Conservation (phyloP, 1,140 invertebrate genomes). For the Drosophila erecta region DNA sequence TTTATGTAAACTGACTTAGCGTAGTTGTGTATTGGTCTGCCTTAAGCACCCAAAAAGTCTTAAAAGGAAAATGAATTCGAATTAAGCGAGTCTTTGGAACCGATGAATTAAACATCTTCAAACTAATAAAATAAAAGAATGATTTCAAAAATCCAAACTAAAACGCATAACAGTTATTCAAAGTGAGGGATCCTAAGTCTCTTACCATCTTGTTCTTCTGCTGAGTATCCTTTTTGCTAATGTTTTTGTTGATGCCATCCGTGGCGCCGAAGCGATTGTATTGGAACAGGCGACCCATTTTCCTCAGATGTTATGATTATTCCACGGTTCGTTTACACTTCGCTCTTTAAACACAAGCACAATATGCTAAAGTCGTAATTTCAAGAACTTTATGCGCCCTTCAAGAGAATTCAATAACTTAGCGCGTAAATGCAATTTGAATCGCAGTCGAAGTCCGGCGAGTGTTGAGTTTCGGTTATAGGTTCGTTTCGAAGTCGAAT, state of each 20-base stretch:
- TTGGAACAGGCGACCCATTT: conserved; percentile 81
- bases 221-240: conserved; percentile 69
- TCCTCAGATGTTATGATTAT: conserved; percentile 11
- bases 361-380: conserved; percentile 53
- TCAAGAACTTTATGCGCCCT: conserved; percentile 30
- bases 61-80: too few species aligned
- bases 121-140: too few species aligned
- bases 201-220: conserved; percentile 69
- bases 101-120: too few species aligned
- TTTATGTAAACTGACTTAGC: too few species aligned
- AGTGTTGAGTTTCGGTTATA: neutral
- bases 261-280: conserved; percentile 77
- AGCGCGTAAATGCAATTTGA: conserved; percentile 31
- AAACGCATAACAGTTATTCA: too few species aligned
- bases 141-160: too few species aligned
- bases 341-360: conserved; percentile 46
- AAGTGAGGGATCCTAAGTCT: neutral
- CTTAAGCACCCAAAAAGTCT: too few species aligned
- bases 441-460: conserved; percentile 18
- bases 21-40: too few species aligned
- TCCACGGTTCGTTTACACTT: conserved; percentile 43
- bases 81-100: too few species aligned
- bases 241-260: conserved; percentile 61
- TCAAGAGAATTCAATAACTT: conserved; percentile 26
- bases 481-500: neutral